Percentiles rank a stretch among this genome's conserved stretches.
Conservation (phyloP, 2,113 vertebrate species). For the Thunnus thynnus region DNA sequence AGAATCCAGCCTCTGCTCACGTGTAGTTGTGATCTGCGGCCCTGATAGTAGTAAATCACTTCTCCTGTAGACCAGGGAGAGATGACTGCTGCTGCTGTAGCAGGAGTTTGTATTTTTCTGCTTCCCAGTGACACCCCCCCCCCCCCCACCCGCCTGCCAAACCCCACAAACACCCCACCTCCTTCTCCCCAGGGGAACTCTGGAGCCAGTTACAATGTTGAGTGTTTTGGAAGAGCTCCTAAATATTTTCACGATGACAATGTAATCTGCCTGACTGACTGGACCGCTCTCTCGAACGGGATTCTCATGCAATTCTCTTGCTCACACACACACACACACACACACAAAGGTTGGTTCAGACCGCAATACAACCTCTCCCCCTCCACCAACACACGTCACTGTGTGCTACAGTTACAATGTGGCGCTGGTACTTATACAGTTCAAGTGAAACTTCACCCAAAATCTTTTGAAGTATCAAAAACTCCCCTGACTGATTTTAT, state of each 20-base stretch:
- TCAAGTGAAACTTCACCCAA: background rate
- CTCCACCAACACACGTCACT: conserved; percentile 1
- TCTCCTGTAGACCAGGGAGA: conserved; percentile 53
- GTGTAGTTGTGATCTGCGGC: conserved; percentile 52
- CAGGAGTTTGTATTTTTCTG: conserved; percentile 72
- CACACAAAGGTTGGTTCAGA: conserved; percentile 24
- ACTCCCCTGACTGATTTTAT: background rate
- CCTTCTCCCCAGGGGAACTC: conserved; percentile 76
- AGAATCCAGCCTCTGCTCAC: conserved; percentile 46
- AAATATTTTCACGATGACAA: conserved; percentile 86
- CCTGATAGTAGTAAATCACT: conserved; percentile 64
- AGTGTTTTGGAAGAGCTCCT: conserved; percentile 85
- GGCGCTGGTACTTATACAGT: conserved; percentile 4
- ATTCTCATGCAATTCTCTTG: conserved; percentile 71
- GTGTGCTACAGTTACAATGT: background rate
- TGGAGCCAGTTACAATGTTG: conserved; percentile 81
- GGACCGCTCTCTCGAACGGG: conserved; percentile 66
- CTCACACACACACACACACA: conserved; percentile 17
- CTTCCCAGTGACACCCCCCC: conserved; percentile 50
- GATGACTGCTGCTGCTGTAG: conserved; percentile 68
- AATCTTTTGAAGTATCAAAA: background rate
- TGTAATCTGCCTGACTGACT: conserved; percentile 80
- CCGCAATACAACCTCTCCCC: conserved; percentile 6
- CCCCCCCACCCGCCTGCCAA: background rate
- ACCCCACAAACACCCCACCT: conserved; percentile 55